Evolutionary conservation across 2,797 vertebrate genomes (phyloP).

Genomic region (Ficedula albicollis): DNA sequence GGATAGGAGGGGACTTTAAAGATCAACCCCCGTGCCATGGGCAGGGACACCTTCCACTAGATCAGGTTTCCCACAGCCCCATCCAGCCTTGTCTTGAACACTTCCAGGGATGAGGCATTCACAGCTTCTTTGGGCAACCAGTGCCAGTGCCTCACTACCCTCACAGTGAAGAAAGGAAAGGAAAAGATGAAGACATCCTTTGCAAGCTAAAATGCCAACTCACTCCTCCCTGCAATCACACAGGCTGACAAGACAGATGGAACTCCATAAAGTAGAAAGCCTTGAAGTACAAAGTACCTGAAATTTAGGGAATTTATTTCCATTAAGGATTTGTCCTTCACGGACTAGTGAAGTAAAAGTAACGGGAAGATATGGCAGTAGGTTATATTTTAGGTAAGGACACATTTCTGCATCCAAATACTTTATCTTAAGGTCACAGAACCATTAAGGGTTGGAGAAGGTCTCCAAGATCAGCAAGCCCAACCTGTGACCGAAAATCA

Average conservation of each 20-base stretch:
- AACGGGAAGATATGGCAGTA: background rate
- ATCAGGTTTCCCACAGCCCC: background rate
- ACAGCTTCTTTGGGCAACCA: background rate
- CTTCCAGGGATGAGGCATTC: background rate
- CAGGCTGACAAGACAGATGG: background rate
- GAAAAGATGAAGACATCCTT: background rate
- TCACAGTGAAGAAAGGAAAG: background rate
- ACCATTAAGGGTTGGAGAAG: background rate
- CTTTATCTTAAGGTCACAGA: background rate
- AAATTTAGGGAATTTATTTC: background rate
- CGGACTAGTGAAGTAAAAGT: background rate
- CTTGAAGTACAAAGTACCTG: background rate
- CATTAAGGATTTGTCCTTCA: background rate
- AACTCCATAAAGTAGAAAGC: background rate
- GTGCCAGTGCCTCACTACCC: background rate
- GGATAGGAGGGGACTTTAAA: background rate
- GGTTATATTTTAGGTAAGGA: background rate
- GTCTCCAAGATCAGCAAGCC: accelerated
- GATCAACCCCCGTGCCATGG: background rate
- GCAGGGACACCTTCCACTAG: background rate
- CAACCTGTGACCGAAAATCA: background rate
- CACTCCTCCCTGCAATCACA: background rate
- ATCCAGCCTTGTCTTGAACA: background rate
- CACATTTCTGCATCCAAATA: background rate
- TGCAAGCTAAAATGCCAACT: background rate